A percentile compares a stretch with the other conserved stretches of the same genome.
Evolutionary conservation across 2,888 invertebrate genomes (phyloP).

Genomic region (Cephonodes hylas): DNA sequence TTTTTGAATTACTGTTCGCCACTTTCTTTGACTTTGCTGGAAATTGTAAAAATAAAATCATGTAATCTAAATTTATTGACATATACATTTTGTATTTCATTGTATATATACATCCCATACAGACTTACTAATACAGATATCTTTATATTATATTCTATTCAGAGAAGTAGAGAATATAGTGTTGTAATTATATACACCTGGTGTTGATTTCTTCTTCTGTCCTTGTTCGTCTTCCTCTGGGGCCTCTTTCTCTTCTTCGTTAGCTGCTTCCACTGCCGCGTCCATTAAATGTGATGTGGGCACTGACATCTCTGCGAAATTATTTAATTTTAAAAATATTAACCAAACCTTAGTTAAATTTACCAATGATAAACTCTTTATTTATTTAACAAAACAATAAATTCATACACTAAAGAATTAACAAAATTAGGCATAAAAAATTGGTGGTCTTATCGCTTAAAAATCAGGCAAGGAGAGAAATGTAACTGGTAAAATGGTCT

Average conservation of each 20-base stretch:
- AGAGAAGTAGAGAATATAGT: too few species aligned
- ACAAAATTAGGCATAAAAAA: too few species aligned
- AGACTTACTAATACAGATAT: too few species aligned
- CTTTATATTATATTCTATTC: too few species aligned
- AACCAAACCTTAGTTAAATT: not conserved
- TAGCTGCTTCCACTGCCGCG: slow-evolving; percentile 54
- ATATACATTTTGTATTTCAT: too few species aligned
- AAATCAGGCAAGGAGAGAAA: too few species aligned
- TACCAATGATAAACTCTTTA: not conserved
- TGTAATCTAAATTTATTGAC: not conserved
- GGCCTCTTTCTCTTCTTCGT: slow-evolving; percentile 38
- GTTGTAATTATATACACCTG: slow-evolving; percentile 52
- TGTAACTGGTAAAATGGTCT: too few species aligned
- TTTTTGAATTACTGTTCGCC: slow-evolving; percentile 37
- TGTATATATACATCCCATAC: too few species aligned
- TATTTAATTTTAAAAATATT: not conserved
- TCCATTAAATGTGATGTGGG: slow-evolving; percentile 59
- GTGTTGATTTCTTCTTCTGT: slow-evolving; percentile 49
- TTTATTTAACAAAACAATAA: too few species aligned
- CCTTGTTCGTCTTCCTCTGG: slow-evolving; percentile 34
- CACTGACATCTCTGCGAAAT: slow-evolving; percentile 51
- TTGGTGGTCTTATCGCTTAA: too few species aligned
- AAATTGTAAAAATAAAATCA: slow-evolving; percentile 12
- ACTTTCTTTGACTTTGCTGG: slow-evolving; percentile 54
- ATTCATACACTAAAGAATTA: too few species aligned